phyloP scores from a whole-genome alignment of 2,113 vertebrate species.

The Egretta garzetta region DNA sequence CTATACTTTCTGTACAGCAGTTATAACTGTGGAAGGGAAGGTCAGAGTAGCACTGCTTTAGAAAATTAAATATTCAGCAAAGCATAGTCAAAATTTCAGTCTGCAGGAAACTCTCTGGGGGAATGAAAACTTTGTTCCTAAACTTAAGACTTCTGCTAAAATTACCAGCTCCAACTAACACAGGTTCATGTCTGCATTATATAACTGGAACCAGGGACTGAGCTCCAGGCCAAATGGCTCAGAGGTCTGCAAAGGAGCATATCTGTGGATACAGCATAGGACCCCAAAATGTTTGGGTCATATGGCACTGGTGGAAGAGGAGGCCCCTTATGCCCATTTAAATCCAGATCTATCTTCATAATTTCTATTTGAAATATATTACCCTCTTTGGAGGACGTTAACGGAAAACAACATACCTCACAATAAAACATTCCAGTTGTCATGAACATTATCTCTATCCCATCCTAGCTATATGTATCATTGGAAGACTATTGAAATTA shows the following conservation, averaged over 20 bases:
- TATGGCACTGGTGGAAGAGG: neutral
- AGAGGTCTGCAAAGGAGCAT: neutral
- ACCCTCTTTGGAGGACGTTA: neutral
- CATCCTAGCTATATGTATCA: neutral
- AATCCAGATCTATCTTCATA: neutral
- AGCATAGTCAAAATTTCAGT: neutral
- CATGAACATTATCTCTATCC: neutral
- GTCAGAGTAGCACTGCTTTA: neutral
- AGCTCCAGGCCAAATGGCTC: neutral
- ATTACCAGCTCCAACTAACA: neutral
- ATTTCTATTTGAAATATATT: neutral
- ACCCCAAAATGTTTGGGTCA: neutral
- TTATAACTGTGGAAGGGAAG: neutral
- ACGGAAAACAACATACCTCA: neutral
- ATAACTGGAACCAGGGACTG: neutral
- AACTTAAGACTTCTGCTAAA: neutral
- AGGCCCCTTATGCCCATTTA: neutral
- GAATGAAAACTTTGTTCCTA: neutral
- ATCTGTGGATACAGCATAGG: neutral
- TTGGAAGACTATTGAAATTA: neutral
- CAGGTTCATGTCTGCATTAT: rapidly evolving
- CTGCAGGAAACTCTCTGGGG: neutral
- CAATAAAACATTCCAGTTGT: neutral
- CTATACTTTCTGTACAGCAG: neutral
- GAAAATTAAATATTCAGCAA: neutral